Conservation (phyloP, 2,797 vertebrate species). For the Champsocephalus esox region DNA sequence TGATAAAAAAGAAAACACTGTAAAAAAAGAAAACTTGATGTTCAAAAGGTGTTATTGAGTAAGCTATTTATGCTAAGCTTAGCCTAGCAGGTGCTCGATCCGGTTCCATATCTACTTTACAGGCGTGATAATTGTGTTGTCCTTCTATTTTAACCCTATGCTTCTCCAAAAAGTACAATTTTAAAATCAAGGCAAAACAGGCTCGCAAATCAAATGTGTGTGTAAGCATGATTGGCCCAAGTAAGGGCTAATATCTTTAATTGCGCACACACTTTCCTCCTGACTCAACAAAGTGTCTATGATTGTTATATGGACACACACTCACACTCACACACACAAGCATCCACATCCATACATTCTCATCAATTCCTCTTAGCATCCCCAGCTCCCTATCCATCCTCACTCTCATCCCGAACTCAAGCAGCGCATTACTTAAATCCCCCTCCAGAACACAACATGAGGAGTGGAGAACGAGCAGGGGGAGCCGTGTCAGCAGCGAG, state of each 20-base stretch:
- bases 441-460: conserved; percentile 36
- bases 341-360: conserved; percentile 31
- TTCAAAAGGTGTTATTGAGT: not conserved
- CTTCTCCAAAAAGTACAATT: not conserved
- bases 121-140: not conserved
- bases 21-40: too few species aligned
- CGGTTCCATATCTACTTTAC: not conserved
- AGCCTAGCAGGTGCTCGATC: not conserved
- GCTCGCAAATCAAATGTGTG: conserved; percentile 19
- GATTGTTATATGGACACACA: conserved; percentile 6
- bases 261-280: conserved; percentile 9
- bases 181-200: not conserved
- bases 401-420: conserved; percentile 44
- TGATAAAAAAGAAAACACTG: too few species aligned
- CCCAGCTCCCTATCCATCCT: conserved; percentile 45
- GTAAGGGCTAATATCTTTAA: not conserved
- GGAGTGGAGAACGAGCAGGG: conserved; percentile 39
- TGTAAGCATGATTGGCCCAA: conserved; percentile 26
- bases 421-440: conserved; percentile 69
- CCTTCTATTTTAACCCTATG: not conserved
- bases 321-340: not conserved
- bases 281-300: conserved; percentile 15
- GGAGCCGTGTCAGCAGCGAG: conserved; percentile 38
- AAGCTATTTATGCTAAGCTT: not conserved
- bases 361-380: conserved; percentile 44